Evolutionary conservation across 2,888 invertebrate genomes (phyloP).

Genomic region (Philopedon plagiatum): DNA sequence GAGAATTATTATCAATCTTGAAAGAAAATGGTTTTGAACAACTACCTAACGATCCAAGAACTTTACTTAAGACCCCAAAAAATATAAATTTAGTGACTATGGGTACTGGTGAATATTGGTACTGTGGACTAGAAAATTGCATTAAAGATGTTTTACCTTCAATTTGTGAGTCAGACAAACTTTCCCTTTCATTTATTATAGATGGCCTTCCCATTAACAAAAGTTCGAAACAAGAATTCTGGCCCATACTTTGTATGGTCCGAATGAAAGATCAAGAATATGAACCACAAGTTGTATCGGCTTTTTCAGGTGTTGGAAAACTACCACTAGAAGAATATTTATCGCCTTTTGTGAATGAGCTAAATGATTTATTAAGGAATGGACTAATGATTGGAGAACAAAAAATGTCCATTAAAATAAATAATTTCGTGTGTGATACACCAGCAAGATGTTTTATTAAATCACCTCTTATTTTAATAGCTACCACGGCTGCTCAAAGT

Average conservation of each 20-base stretch:
- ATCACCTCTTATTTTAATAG: slow-evolving; percentile 50
- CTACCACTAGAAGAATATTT: slow-evolving; percentile 47
- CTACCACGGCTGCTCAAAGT: slow-evolving; percentile 53
- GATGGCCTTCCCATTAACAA: neutral
- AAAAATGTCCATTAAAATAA: slow-evolving; percentile 21
- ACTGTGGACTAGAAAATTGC: neutral
- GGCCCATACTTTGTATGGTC: neutral
- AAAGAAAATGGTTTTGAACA: neutral
- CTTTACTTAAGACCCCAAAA: neutral
- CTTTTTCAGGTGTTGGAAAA: slow-evolving; percentile 51
- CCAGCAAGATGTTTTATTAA: slow-evolving; percentile 52
- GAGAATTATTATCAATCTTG: neutral
- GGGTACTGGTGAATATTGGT: neutral
- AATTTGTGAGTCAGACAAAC: neutral
- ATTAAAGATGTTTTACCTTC: neutral
- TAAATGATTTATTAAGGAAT: slow-evolving; percentile 39
- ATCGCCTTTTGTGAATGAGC: slow-evolving; percentile 49
- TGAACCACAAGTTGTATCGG: slow-evolving; percentile 44
- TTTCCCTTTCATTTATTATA: neutral
- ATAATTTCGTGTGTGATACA: slow-evolving; percentile 52
- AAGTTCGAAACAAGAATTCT: neutral
- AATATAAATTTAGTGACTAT: neutral
- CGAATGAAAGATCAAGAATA: neutral
- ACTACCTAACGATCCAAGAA: neutral
- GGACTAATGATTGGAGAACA: slow-evolving; percentile 20